Evolutionary conservation across 37 sponge, comb jelly and placozoan species (phyloP).

Genomic region (Haliclona indistincta): DNA sequence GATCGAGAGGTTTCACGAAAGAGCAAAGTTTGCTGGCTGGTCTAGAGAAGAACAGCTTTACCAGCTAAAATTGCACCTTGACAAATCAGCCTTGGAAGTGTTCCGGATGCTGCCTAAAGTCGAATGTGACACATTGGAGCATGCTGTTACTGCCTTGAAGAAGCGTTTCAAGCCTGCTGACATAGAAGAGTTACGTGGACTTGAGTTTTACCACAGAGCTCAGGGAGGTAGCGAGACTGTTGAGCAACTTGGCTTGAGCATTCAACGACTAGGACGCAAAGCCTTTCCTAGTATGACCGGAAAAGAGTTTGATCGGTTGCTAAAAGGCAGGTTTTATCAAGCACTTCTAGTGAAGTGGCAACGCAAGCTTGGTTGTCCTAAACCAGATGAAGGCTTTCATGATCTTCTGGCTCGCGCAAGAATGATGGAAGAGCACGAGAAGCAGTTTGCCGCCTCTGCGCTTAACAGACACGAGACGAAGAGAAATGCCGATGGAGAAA

Average conservation of each 20-base stretch:
- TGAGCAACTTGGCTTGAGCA: conserved; percentile 6
- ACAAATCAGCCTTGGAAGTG: too few species aligned
- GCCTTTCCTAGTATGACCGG: background rate
- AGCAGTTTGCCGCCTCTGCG: background rate
- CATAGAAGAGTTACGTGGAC: conserved; percentile 3
- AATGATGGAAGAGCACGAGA: background rate
- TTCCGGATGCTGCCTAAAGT: too few species aligned
- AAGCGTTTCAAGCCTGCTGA: conserved; percentile 19
- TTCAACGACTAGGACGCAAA: background rate
- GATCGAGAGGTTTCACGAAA: background rate
- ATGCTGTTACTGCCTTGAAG: conserved; percentile 2
- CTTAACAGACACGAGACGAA: background rate
- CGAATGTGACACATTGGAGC: background rate
- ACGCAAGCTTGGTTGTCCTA: conserved; percentile 12
- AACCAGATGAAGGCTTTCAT: conserved; percentile 17
- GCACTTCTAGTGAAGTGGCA: conserved; percentile 5
- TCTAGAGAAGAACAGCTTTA: conserved; percentile 3
- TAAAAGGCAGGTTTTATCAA: conserved; percentile 22
- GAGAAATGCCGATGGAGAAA: background rate
- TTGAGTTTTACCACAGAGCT: conserved; percentile 2
- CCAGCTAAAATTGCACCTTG: conserved; percentile 3
- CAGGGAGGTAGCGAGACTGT: background rate
- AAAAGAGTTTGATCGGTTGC: conserved; percentile 10
- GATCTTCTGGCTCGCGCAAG: conserved; percentile 5
- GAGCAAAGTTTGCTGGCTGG: conserved; percentile 31